Evolutionary conservation across 2,888 invertebrate species (phyloP), one percentile per base, ranked within the genome.

Genomic region (Euclidia mi): DNA sequence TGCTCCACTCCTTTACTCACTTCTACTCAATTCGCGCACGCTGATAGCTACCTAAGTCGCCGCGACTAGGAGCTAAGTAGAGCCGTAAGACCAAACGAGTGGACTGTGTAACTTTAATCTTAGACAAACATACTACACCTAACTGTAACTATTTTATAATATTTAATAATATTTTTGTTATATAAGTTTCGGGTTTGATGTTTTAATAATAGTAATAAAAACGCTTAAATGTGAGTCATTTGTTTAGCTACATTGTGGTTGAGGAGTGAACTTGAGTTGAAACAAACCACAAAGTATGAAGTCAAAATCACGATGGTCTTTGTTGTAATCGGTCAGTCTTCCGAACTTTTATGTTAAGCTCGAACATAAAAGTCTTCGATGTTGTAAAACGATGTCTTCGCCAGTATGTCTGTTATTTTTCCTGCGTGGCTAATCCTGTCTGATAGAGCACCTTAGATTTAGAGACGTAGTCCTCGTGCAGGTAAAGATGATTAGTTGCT

Each of bases 21-120:
- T 66, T 63, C 64, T 67, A 65, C 65, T 59, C 48, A 61, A 67
- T 37, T 55, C 59, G 44, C 56, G 64, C 77, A 74, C 74, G 64
- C 66, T 76, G 31, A 61, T 73, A 76, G 77, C 74, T 69, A 76
- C 63, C 74, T 59, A 72, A 65, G 60, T 52, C 63, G 43, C 46
- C 47, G 53, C 49, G 56, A 72, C 57, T 76, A 51, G 49, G 44
- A 45, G 45, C 57, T 53, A 47, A 57, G 44, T 63, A 63, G 29
- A 65, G 37, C 60, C 73, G 70, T 76, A 73, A 76, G 74, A 69
- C 76, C 73, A 73, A 74, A 72, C 63, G 65, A 76, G 51, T 64
- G 49, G 61, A 72, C 72, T 72, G 72, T 9, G 45, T 44, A 52
- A 45, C 25, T 52, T 44, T 45, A 28, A 28, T 14, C 15, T 31